These are phyloP conservation scores for Metacarcinus magister DNA, from an alignment of 2,888 invertebrate genomes.

Conservation along the genomic window DNA sequence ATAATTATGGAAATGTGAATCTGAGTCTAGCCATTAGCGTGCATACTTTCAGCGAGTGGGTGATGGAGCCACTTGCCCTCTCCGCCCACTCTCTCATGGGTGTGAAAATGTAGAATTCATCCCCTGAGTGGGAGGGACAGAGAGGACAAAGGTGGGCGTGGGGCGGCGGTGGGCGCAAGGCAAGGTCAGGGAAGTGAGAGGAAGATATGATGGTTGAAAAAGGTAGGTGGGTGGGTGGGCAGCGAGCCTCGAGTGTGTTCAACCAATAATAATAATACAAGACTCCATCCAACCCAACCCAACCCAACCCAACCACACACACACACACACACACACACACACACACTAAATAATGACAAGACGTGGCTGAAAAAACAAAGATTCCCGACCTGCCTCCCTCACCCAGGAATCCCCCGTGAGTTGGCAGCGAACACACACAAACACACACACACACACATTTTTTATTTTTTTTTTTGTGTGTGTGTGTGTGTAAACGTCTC, in stretches of 20 bases:
- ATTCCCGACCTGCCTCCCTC: neutral
- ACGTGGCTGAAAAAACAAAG: neutral
- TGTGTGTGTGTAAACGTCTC: too few species aligned
- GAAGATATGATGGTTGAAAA: neutral
- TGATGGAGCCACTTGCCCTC: slow-evolving; percentile 35
- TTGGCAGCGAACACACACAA: neutral
- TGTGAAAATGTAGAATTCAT: neutral
- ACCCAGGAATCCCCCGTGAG: neutral
- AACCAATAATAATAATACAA: neutral
- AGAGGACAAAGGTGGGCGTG: neutral
- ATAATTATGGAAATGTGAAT: slow-evolving; percentile 70
- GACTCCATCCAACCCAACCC: neutral
- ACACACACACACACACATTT: neutral
- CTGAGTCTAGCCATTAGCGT: slow-evolving; percentile 8
- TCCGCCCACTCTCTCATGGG: neutral
- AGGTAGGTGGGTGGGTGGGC: neutral
- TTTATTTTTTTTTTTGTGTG: too few species aligned
- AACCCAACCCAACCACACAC: neutral
- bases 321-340: neutral
- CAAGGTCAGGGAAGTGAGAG: neutral
- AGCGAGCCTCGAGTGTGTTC: neutral
- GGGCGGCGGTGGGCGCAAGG: neutral
- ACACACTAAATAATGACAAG: neutral
- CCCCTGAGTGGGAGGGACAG: neutral
- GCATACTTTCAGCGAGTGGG: slow-evolving; percentile 14